These are phyloP conservation scores for Agonopterix arenella DNA, from an alignment of 2,888 invertebrate species.

Conservation along the genomic window DNA sequence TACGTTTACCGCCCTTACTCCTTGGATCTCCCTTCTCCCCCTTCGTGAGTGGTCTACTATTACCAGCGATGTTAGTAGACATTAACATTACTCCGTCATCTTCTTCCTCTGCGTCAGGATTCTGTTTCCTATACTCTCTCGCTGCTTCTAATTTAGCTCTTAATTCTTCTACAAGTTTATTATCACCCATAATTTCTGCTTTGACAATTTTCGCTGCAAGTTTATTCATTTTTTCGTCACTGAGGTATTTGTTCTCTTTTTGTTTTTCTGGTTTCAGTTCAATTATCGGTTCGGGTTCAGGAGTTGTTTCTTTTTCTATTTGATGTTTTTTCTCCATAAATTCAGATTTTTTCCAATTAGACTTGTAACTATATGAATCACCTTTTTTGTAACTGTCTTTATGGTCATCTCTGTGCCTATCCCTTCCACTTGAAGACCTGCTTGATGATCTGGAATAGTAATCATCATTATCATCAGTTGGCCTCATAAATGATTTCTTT, in stretches of 20 bases:
- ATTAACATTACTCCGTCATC: conserved; percentile 81
- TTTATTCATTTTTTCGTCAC: conserved; percentile 92
- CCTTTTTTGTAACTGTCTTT: not conserved
- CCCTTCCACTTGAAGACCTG: not conserved
- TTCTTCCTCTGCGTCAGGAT: conserved; percentile 50
- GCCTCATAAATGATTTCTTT: not conserved
- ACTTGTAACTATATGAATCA: conserved; percentile 13
- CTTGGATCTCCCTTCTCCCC: conserved; percentile 54
- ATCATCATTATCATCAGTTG: not conserved
- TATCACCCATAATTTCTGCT: conserved; percentile 95
- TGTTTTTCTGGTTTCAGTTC: conserved; percentile 8
- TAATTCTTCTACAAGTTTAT: conserved; percentile 80
- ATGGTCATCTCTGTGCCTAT: not conserved
- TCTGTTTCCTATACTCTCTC: conserved; percentile 64
- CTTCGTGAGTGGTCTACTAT: conserved; percentile 79
- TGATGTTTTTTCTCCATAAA: conserved; percentile 2
- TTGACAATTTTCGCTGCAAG: conserved; percentile 93
- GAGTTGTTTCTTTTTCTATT: not conserved
- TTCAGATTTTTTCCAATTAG: conserved; percentile 31
- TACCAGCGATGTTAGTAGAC: conserved; percentile 81
- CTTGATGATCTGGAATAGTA: not conserved
- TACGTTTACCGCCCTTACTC: conserved; percentile 69
- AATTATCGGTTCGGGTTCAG: not conserved
- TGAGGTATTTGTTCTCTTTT: conserved; percentile 59
- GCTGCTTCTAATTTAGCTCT: conserved; percentile 86